Evolutionary conservation across 2,888 invertebrate genomes (phyloP), one percentile per base, ranked within the genome.

Genomic region (Empis livida): DNA sequence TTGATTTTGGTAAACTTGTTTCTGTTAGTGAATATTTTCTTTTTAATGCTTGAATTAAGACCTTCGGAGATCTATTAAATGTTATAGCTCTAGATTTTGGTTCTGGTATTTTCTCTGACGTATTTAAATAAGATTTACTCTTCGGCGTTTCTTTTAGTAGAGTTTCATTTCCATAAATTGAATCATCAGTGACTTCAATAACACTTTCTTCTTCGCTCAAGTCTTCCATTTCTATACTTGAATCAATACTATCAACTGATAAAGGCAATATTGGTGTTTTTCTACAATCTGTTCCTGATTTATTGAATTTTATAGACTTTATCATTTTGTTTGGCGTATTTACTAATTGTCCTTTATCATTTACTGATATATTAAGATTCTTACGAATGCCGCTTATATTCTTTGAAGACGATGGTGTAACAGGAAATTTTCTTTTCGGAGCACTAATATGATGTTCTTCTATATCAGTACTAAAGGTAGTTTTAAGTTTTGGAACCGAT

Each of bases 61-160:
- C 6, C 3, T 16, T 17, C 1, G 10, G 10, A 11, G 17, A 16
- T 10, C 5, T 39, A 4, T 39, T 1, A 35, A 57, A 56, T 45
- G 66, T 65, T 38, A 62, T 65, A 10, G 62, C 62, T 47, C 64
- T 66, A n/a, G 62, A 59, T 5, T 66, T 37, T 23, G 65, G 64
- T 23, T 61, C 61, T 2, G 65, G 61, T 1, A 63, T 61, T 5
- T 61, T 58, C 16, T 63, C 61, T 8, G 61, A 59, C 3, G 54
- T 55, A 1, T 47, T 50, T 5, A 16, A 13, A 43, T 16, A 3
- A 5, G 15, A 8, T 10, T 37, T 30, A 10, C 45, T 54, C 52
- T 10, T 53, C 46, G 4, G 59, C 50, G 6, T 14, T 15, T 15
- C 58, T 55, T 43, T 53, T 54, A 32, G 17, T 39, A 2, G 54